phyloP scores from a whole-genome alignment of 2,888 invertebrate genomes.

The Tridacna gigas region DNA sequence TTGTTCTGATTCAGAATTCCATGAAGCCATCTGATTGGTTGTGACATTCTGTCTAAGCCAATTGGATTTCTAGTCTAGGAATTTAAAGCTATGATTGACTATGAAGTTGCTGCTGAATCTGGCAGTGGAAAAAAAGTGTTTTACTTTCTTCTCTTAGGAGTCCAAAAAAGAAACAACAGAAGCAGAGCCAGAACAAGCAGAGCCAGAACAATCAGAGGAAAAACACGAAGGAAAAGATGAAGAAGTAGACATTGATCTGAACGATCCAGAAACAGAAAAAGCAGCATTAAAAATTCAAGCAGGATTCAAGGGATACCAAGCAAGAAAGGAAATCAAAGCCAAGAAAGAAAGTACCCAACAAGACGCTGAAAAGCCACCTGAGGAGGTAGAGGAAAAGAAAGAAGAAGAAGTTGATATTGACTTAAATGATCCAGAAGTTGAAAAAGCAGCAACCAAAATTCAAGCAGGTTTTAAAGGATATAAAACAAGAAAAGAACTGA shows the following conservation, averaged over 20 bases:
- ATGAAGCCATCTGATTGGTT: no score
- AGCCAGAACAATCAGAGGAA: conserved; percentile 19
- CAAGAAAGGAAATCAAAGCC: conserved; percentile 73
- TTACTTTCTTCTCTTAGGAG: not conserved
- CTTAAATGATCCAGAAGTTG: conserved; percentile 74
- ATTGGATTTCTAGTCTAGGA: no score
- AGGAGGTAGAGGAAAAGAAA: conserved; percentile 31
- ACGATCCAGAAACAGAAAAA: conserved; percentile 77
- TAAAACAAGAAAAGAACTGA: conserved; percentile 72
- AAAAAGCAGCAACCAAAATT: conserved; percentile 77
- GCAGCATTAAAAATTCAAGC: conserved; percentile 82
- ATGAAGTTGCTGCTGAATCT: no score
- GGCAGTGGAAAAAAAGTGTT: not conserved
- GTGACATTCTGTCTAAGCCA: no score
- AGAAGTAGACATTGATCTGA: conserved; percentile 73
- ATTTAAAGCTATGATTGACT: no score
- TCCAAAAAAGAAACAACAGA: not conserved
- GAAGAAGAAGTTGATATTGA: conserved; percentile 75
- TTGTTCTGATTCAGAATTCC: no score
- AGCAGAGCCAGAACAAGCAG: not conserved
- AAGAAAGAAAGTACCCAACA: conserved; percentile 53
- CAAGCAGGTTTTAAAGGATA: conserved; percentile 78
- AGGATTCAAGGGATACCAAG: conserved; percentile 78
- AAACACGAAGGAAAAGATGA: conserved; percentile 37
- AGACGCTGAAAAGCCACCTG: conserved; percentile 33